These are phyloP conservation scores for Aethina tumida DNA, from an alignment of 1,140 invertebrate species.

Conservation along the genomic window DNA sequence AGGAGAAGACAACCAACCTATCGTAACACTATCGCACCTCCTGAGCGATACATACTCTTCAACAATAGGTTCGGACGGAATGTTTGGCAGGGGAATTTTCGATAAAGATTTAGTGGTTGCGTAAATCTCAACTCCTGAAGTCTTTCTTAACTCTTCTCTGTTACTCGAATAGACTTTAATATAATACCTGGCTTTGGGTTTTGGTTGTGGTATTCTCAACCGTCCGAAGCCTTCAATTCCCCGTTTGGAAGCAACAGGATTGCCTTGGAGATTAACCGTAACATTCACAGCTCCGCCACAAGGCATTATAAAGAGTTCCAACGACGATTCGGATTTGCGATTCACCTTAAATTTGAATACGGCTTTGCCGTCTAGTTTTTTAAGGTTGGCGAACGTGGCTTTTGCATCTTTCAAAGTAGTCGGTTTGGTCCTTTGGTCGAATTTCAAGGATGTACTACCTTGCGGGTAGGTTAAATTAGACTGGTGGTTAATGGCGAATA, in stretches of 20 bases:
- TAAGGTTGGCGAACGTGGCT: slow-evolving; percentile 33
- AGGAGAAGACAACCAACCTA: slow-evolving; percentile 37
- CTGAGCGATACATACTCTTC: slow-evolving; percentile 31
- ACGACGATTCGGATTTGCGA: slow-evolving; percentile 19
- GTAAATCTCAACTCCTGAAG: slow-evolving; percentile 34
- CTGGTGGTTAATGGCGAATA: slow-evolving; percentile 36
- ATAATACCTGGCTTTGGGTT: slow-evolving; percentile 28
- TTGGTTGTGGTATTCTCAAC: slow-evolving; percentile 26
- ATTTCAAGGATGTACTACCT: slow-evolving; percentile 29
- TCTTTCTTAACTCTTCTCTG: slow-evolving; percentile 29
- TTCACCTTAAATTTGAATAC: slow-evolving; percentile 36
- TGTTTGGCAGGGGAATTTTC: slow-evolving; percentile 34
- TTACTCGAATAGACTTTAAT: slow-evolving; percentile 29
- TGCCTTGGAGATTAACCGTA: slow-evolving; percentile 22
- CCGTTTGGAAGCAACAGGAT: slow-evolving; percentile 20
- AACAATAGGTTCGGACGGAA: slow-evolving; percentile 32
- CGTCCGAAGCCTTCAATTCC: slow-evolving; percentile 31
- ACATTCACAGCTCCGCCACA: slow-evolving; percentile 37
- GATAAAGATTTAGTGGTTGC: slow-evolving; percentile 28
- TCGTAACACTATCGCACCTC: slow-evolving; percentile 36
- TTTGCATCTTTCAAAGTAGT: slow-evolving; percentile 33
- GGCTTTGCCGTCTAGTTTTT: slow-evolving; percentile 33
- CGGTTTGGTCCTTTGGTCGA: slow-evolving; percentile 28
- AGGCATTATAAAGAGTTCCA: slow-evolving; percentile 37
- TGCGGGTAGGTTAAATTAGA: slow-evolving; percentile 38